Evolutionary conservation across 2,113 vertebrate species (phyloP).

Genomic region (Acinonyx jubatus): DNA sequence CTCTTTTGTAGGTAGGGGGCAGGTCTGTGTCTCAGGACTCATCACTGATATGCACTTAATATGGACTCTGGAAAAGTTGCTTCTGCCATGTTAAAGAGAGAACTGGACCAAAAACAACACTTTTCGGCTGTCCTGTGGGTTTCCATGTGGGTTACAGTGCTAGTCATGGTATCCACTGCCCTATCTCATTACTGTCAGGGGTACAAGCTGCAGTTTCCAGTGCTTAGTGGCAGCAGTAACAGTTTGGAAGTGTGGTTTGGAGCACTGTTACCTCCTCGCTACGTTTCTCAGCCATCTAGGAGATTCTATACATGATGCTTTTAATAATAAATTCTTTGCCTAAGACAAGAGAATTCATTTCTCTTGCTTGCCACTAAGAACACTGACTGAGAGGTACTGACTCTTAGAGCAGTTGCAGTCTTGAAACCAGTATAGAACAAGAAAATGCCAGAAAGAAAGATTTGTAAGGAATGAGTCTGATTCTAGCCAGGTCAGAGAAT

Average conservation of each 20-base stretch:
- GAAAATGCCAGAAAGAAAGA: neutral
- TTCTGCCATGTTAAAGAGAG: neutral
- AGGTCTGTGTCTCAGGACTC: neutral
- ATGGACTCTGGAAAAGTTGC: neutral
- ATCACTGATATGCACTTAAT: neutral
- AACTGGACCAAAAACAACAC: no score
- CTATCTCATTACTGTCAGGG: neutral
- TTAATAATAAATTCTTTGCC: neutral
- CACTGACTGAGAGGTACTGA: neutral
- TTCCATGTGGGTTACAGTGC: rapidly evolving
- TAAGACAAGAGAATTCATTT: neutral
- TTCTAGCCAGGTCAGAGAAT: neutral
- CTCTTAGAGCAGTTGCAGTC: neutral
- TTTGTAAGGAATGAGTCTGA: neutral
- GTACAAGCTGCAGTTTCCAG: no score
- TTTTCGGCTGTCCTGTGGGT: neutral
- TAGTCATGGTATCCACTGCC: neutral
- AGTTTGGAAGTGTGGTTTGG: neutral
- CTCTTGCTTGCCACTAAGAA: neutral
- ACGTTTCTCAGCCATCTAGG: neutral
- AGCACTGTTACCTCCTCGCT: neutral
- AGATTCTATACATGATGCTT: neutral
- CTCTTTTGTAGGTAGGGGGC: neutral
- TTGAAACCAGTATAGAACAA: neutral
- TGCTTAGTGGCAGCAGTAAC: neutral